Evolutionary conservation across 2,888 invertebrate species (phyloP).

Genomic region (Orthosia gracilis): DNA sequence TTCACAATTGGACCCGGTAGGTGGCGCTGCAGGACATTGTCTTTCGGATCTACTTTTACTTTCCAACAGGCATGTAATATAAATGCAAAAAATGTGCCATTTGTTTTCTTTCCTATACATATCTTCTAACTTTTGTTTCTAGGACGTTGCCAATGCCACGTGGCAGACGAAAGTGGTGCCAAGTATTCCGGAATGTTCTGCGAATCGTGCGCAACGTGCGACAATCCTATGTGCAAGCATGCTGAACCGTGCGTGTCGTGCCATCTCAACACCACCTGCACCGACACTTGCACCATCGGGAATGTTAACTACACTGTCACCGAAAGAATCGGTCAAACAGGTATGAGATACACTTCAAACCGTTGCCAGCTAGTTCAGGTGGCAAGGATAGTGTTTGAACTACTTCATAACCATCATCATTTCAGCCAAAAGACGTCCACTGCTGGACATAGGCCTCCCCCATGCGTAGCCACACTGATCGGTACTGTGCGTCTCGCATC

Average conservation of each 20-base stretch:
- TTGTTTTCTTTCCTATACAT: too few species aligned
- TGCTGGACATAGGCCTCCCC: too few species aligned
- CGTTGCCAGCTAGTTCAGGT: not conserved
- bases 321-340: conserved; percentile 69
- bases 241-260: conserved; percentile 88
- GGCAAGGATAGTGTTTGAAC: not conserved
- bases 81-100: too few species aligned
- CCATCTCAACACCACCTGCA: conserved; percentile 80
- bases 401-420: too few species aligned
- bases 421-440: too few species aligned
- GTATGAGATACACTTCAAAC: conserved; percentile 59
- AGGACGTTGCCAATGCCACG: conserved; percentile 85
- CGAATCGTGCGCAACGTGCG: conserved; percentile 88
- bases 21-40: too few species aligned
- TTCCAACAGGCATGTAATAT: too few species aligned
- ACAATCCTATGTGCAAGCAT: conserved; percentile 87
- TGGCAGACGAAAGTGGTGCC: conserved; percentile 71
- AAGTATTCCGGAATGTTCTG: conserved; percentile 88
- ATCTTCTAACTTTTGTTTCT: conserved; percentile 21
- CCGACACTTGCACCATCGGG: conserved; percentile 78
- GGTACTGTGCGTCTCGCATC: too few species aligned
- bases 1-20: too few species aligned
- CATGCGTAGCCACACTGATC: too few species aligned
- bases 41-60: too few species aligned
- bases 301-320: conserved; percentile 83